Base-by-base conservation (phyloP, 2,888 invertebrate species). In the Zele albiditarsus region DNA sequence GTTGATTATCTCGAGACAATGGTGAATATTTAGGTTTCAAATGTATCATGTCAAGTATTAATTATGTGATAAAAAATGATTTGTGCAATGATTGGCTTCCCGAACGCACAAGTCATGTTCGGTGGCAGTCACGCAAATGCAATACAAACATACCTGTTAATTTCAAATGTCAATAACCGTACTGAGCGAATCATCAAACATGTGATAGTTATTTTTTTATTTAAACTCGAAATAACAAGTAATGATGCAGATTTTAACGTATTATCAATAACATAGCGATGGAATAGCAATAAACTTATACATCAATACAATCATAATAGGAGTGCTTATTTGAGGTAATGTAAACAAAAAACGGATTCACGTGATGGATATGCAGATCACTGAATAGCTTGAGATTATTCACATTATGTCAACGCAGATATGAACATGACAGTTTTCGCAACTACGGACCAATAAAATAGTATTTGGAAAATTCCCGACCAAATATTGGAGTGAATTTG, bases 111-210 rank as follows among this genome's bases (percentile, higher is more conserved):
- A 60, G 20, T 12, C 20, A 0, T 33, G 33, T 63, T n/a, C 10
- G 33, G 0, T 33, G 16, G n/a, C 38, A 20, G 6, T n/a, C 4
- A 23, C 53, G 20, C 20, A 38, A 38, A 63, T 33, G n/a, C 38
- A 63, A 63, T 38, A 63, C 38, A n/a, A 20, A 20, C 33, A 20
- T 63, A 20, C 16, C 33, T n/a, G 33, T 31, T 23, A 38, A 28
- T 33, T 38, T 1, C 20, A 20, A 33, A 23, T 63, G 63, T 33
- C 33, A 63, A 38, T 63, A 63, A 63, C 38, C 63, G 20, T 53
- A 53, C 20, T 20, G 6, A 6, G 20, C 23, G 16, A 28, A 0
- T 6, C 33, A 20, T 5, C n/a, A 33, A n/a, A 12, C 5, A 31
- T 10, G 38, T 1, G 10, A 63, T 33, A 31, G 6, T 38, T 28